Evolutionary conservation across 1,140 invertebrate genomes (phyloP).

Genomic region (Drosophila quadrilineata): DNA sequence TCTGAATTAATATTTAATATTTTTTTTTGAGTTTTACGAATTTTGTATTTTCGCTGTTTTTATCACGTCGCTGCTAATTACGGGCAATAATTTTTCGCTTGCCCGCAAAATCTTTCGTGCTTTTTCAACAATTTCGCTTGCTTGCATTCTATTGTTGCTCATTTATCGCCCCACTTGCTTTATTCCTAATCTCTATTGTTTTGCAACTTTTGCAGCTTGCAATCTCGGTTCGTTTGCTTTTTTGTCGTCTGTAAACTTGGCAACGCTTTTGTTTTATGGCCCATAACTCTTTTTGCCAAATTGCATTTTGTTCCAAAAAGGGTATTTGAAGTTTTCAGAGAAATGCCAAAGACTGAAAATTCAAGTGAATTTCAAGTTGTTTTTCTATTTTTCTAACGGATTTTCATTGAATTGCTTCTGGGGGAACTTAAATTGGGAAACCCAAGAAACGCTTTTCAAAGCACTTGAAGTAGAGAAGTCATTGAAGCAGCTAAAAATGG

Average conservation of each 20-base stretch:
- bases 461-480: too few species aligned
- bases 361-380: too few species aligned
- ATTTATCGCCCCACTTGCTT: slow-evolving; percentile 40
- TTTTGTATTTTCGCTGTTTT: slow-evolving; percentile 22
- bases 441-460: too few species aligned
- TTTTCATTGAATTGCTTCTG: too few species aligned
- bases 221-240: too few species aligned
- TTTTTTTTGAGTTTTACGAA: slow-evolving; percentile 5
- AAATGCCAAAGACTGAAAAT: too few species aligned
- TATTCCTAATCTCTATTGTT: slow-evolving; percentile 61
- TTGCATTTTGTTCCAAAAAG: too few species aligned
- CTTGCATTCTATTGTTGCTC: slow-evolving; percentile 20
- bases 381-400: too few species aligned
- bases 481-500: too few species aligned
- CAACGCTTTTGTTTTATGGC: slow-evolving; percentile 33
- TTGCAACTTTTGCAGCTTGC: slow-evolving; percentile 14
- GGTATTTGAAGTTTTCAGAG: too few species aligned
- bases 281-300: slow-evolving; percentile 32
- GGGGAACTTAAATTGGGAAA: too few species aligned
- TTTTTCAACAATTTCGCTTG: slow-evolving; percentile 24
- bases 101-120: slow-evolving; percentile 15
- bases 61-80: slow-evolving; percentile 61
- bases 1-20: too few species aligned
- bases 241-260: slow-evolving; percentile 57
- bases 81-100: slow-evolving; percentile 41